Base-by-base conservation (phyloP, 1,140 invertebrate species). In the Zaprionus capensis region DNA sequence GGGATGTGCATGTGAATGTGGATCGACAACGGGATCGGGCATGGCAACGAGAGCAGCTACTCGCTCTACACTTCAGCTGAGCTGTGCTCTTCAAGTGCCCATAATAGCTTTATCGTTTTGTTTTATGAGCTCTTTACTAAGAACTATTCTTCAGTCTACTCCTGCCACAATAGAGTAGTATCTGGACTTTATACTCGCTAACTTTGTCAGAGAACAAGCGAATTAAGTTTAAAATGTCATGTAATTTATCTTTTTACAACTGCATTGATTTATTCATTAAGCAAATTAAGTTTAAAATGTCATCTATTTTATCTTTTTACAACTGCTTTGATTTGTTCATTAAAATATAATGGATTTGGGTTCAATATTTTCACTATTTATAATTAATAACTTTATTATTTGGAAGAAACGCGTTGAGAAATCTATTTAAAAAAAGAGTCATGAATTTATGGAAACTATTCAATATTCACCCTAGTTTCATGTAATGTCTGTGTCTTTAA, bases 1-100 rank as follows among this genome's bases (percentile, higher is more conserved):
- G 55, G 79, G 73, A 85, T 36, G 15, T 17, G 31, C 12, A 22
- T 55, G 38, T 41, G 38, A 6, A n/a, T 41, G 38, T 41, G 38
- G 38, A 41, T 41, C 38, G 38, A 41, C 38, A 15, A 46, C 41
- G 5, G 41, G n/a, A 46, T 17, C n/a, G 41, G n/a, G 38, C n/a
- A 41, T 24, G 49, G 59, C 14, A 51, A 76, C 63, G 26, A 20
- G 24, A 28, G 71, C 56, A 59, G 62, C 74, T 69, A 71, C 82
- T 84, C 22, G 22, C 17, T 58, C 38, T 1, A 46, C 41, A 46
- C 69, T 74, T 69, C 3, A 51, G 57, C 34, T 34, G n/a, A 46
- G 17, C n/a, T 17, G n/a, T 46, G n/a, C 17, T 46, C n/a, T 17
- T 17, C 20, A 20, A 38, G 57, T 44, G 75, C 20, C 26, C 5